These are phyloP conservation scores for Alethe castanea DNA, from an alignment of 2,113 vertebrate species.

Conservation along the genomic window DNA sequence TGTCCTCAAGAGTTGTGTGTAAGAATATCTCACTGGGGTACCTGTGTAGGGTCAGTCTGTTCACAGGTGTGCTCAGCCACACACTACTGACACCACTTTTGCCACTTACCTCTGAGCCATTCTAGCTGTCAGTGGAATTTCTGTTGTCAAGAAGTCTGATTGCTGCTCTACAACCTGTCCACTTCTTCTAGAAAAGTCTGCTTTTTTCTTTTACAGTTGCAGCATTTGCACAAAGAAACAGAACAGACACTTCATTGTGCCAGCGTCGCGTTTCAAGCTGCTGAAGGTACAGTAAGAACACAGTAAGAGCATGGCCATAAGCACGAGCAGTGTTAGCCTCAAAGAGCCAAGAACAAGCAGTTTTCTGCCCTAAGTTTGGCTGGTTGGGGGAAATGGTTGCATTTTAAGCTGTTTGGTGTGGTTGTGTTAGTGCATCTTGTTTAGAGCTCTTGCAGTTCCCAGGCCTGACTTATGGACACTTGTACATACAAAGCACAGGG, in stretches of 20 bases:
- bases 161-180: not conserved
- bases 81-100: not conserved
- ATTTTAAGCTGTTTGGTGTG: not conserved
- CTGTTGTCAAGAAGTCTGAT: not conserved
- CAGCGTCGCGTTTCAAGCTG: slow-evolving; percentile 84
- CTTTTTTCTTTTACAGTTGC: slow-evolving; percentile 79
- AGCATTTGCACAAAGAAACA: slow-evolving; percentile 97
- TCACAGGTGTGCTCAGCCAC: not conserved
- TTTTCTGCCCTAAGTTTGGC: not conserved
- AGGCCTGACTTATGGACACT: accelerated
- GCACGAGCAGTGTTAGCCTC: not conserved
- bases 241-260: slow-evolving; percentile 93
- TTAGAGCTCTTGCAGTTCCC: not conserved
- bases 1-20: not conserved
- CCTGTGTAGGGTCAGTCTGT: not conserved
- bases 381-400: not conserved
- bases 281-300: slow-evolving; percentile 80
- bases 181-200: not conserved
- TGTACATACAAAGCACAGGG: not conserved
- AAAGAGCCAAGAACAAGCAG: not conserved
- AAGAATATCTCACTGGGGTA: not conserved
- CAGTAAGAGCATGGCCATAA: not conserved
- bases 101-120: not conserved
- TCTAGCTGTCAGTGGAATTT: not conserved
- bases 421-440: not conserved